Evolutionary conservation across 92 coral and sea anemone genomes (phyloP), one percentile per base, ranked within the genome.

Genomic region (Ricordea florida): DNA sequence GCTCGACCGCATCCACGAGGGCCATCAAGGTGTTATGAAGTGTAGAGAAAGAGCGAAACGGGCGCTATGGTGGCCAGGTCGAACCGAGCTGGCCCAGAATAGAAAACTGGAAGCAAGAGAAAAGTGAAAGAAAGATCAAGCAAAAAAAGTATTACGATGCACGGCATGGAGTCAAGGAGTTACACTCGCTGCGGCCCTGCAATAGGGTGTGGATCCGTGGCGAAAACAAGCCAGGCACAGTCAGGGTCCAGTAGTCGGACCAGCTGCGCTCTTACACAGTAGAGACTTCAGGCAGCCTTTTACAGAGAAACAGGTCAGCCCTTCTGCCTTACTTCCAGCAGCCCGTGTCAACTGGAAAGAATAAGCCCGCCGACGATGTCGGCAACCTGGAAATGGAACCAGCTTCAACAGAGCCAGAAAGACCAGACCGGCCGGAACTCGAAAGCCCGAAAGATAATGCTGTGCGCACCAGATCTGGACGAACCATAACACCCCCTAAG

Each of bases 71-170:
- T n/a, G n/a, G n/a, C n/a, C n/a, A n/a, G n/a, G n/a, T 15, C 25
- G 26, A 47, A 47, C 55, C 55, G 24, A 55, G 18, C 41, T 55
- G 62, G 62, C 62, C 62, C 3, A 40, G 62, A 55, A 55, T 55
- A 15, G 62, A 47, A 29, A 10, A 47, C 5, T 47, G 55, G 22
- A 15, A 17, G 25, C 55, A 20, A 29, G 55, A 47, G 55, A 14
- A 47, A 17, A 47, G 55, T 13, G 0, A 47, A 47, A n/a, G 55
- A 15, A 47, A 17, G 55, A 47, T 47, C 2, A 47, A 11, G 25
- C 55, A 47, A 29, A 47, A 47, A 15, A 9, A 47, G 24, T n/a
- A 47, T 17, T 47, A 47, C 55, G 55, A 47, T 47, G 3, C 25
- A 3, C 26, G 22, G 25, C 55, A 47, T 29, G 24, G 55, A 47